These are phyloP conservation scores for Colletes latitarsis DNA, from an alignment of 1,140 invertebrate species.

Conservation along the genomic window DNA sequence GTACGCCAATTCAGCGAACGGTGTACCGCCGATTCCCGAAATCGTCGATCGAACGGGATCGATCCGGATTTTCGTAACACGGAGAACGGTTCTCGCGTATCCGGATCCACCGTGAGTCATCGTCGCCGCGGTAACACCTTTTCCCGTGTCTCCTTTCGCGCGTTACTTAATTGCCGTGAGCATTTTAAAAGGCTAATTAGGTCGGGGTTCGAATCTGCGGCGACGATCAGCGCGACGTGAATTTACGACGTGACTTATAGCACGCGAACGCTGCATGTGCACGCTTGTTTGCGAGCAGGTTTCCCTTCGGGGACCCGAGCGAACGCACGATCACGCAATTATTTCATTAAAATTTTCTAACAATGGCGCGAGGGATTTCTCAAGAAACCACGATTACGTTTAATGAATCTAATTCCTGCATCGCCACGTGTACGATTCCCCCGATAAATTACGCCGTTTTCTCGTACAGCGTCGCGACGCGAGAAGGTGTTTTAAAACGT, in stretches of 20 bases:
- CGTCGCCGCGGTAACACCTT: not conserved
- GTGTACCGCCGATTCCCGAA: conserved; percentile 23
- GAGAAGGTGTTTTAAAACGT: not conserved
- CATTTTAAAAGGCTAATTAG: conserved; percentile 63
- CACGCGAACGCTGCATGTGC: conserved; percentile 35
- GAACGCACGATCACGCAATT: conserved; percentile 48
- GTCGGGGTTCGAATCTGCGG: conserved; percentile 68
- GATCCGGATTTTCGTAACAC: not conserved
- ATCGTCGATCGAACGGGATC: conserved; percentile 24
- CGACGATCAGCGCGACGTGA: conserved; percentile 64
- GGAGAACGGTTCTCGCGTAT: too few species aligned
- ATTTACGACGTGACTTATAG: conserved; percentile 49
- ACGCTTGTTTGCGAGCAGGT: conserved; percentile 23
- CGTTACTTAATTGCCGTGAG: conserved; percentile 26
- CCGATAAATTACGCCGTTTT: not conserved
- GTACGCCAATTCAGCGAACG: conserved; percentile 45
- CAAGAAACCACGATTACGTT: conserved; percentile 29
- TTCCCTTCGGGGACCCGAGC: not conserved
- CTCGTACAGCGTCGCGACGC: not conserved
- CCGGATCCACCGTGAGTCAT: not conserved
- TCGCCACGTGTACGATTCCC: not conserved
- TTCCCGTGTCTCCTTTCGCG: not conserved
- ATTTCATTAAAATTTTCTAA: conserved; percentile 42
- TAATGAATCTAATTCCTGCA: not conserved
- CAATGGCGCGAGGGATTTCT: conserved; percentile 4